These are phyloP conservation scores for Platygyra sinensis DNA, from an alignment of 64 coral and sea anemone species.

Conservation along the genomic window DNA sequence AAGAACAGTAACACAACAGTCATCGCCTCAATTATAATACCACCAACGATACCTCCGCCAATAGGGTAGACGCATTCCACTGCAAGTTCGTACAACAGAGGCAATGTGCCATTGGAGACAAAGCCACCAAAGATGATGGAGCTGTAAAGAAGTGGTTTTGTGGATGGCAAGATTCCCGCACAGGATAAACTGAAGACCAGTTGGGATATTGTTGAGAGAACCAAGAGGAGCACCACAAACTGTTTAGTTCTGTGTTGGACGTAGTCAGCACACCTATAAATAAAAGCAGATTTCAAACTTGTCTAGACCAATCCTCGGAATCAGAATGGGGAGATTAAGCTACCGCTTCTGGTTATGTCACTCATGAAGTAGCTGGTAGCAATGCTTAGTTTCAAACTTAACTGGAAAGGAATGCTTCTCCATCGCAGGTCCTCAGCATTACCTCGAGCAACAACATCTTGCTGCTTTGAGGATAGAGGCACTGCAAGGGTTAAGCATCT, in stretches of 20 bases:
- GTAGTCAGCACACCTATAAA: conserved; percentile 47
- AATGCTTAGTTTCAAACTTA: too few species aligned
- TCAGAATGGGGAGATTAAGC: too few species aligned
- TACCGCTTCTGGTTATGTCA: too few species aligned
- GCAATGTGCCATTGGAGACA: conserved; percentile 55
- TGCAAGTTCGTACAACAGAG: conserved; percentile 61
- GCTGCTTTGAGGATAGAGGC: too few species aligned
- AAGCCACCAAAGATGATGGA: conserved; percentile 59
- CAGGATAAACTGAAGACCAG: conserved; percentile 68
- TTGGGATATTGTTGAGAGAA: conserved; percentile 24
- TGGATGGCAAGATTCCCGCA: conserved; percentile 56
- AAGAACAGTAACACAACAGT: conserved; percentile 32
- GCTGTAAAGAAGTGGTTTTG: conserved; percentile 39
- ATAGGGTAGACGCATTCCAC: too few species aligned
- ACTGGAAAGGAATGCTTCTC: too few species aligned
- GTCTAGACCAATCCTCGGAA: too few species aligned
- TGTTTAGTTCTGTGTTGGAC: conserved; percentile 60
- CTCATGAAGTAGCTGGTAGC: too few species aligned
- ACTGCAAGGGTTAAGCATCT: too few species aligned
- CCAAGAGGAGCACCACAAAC: conserved; percentile 29
- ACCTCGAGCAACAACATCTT: too few species aligned
- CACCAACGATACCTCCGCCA: too few species aligned
- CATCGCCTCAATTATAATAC: neutral
- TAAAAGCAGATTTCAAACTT: neutral
- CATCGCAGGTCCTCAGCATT: too few species aligned